Base-by-base conservation (phyloP, 2,113 vertebrate species). In the Butorides virescens region DNA sequence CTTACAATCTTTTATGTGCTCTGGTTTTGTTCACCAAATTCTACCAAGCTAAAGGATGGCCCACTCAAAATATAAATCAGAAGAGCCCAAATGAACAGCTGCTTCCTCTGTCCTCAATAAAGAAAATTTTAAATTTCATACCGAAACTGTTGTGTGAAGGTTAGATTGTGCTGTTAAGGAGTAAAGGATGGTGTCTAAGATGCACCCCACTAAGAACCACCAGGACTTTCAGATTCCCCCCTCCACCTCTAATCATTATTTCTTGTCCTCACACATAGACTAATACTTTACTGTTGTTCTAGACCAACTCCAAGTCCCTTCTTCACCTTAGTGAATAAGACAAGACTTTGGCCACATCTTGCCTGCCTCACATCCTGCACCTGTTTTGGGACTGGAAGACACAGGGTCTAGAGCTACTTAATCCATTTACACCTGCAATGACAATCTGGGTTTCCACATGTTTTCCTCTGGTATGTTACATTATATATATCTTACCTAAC, bases 1-100 rank as follows among this genome's bases (percentile, higher is more conserved):
- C 85, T 82, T 66, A 70, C 55, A 52, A 65, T n/a, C 50, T 80
- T 30, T 37, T 37, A 7, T 2, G 29, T 56, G 82, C 68, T 37
- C 68, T 85, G 68, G 0, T 74, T 97, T 95, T 86, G 89, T 90
- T 97, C 84, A 93, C 61, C 50, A 46, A 86, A 80, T 95, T 94
- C 92, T 50, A 71, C 49, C 87, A 91, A 50, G 86, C 76, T 76
- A 53, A 95, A 95, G 80, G 92, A 88, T 47, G 62, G 78, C 50
- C 61, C 79, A 2, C 75, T 93, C 55, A 65, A 58, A 97, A 63
- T 2, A n/a, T 56, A 66, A 25, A 74, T 49, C 56, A 52, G 55
- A 68, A 20, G 18, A 93, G 30, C 39, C 82, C 88, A 74, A 47
- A 82, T 30, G 21, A 77, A 52, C 68, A 76, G 73, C 76, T 55